phyloP scores from a whole-genome alignment of 2,888 invertebrate species.

The Serripes groenlandicus region DNA sequence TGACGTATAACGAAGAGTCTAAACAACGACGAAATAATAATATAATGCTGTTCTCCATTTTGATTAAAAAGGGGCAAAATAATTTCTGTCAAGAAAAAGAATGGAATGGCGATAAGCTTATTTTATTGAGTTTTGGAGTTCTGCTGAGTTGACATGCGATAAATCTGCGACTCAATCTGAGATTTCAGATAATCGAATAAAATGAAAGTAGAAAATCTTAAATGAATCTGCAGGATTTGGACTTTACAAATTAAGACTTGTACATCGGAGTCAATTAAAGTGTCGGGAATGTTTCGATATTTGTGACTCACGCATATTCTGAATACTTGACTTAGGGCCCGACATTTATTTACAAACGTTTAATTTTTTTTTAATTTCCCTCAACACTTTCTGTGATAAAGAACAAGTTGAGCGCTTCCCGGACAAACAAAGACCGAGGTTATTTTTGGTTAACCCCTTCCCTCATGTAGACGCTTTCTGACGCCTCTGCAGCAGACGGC shows the following conservation, averaged over 20 bases:
- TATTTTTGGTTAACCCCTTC: background rate
- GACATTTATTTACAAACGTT: no score
- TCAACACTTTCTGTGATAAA: no score
- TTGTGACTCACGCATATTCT: background rate
- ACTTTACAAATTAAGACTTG: conserved; percentile 13
- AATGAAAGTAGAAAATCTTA: conserved; percentile 13
- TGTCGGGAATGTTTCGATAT: background rate
- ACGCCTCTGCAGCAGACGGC: background rate
- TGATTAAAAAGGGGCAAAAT: background rate
- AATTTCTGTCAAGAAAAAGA: conserved; percentile 13
- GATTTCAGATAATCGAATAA: conserved; percentile 25
- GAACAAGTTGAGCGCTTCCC: no score
- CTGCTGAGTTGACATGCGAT: conserved; percentile 23
- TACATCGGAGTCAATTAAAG: background rate
- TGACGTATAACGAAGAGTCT: no score
- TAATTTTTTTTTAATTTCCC: no score
- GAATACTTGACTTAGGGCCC: background rate
- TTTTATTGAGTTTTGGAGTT: conserved; percentile 21
- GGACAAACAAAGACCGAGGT: no score
- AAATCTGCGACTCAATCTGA: conserved; percentile 1
- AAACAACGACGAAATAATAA: no score
- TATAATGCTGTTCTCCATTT: no score
- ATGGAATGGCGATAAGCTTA: conserved; percentile 13
- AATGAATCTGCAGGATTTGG: conserved; percentile 13
- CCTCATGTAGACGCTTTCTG: background rate